Conservation (phyloP, 2,797 vertebrate genomes). For the Coilia nasus region DNA sequence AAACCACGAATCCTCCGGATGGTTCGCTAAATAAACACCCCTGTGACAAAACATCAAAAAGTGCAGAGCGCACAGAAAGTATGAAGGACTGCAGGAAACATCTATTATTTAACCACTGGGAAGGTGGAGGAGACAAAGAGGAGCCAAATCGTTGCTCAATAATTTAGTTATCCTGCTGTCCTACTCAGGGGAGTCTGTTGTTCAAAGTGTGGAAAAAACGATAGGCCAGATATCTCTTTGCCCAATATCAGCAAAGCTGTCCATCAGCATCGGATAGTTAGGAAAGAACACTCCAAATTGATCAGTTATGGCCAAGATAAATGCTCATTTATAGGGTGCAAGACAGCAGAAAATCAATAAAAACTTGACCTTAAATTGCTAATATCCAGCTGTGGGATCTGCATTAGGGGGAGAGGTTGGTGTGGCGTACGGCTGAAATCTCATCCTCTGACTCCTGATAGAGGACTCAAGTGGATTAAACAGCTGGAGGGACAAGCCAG, state of each 20-base stretch:
- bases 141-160: slow-evolving; percentile 41
- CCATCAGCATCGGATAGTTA: not conserved
- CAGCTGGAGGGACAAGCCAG: not conserved
- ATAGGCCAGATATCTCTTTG: not conserved
- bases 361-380: not conserved
- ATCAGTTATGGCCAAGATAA: not conserved
- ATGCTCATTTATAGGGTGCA: not conserved
- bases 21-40: not conserved
- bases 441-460: not conserved
- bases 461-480: not conserved
- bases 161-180: slow-evolving; percentile 51
- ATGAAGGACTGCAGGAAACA: slow-evolving; percentile 50
- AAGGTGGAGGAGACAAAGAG: slow-evolving; percentile 43
- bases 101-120: slow-evolving; percentile 55
- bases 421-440: not conserved
- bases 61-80: not conserved
- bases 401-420: not conserved
- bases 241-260: not conserved
- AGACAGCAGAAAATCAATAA: not conserved
- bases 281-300: not conserved
- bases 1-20: not conserved
- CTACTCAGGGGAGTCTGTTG: slow-evolving; percentile 32
- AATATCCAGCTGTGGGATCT: not conserved
- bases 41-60: not conserved
- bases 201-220: slow-evolving; percentile 14